A percentile compares a stretch with the other conserved stretches of the same genome.
Conservation (phyloP, 2,888 invertebrate genomes). For the Oegoconia quadripuncta region DNA sequence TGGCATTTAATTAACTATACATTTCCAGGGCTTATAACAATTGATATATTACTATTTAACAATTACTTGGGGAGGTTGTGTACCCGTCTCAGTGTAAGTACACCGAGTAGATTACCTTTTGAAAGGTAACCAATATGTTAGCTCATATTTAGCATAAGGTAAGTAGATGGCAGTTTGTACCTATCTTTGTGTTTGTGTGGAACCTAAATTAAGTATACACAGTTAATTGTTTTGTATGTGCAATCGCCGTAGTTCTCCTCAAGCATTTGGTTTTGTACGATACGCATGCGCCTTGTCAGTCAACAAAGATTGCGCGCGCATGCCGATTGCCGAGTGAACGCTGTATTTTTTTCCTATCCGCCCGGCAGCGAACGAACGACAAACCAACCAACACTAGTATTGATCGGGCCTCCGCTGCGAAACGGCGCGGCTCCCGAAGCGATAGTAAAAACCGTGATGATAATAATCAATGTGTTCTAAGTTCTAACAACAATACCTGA, state of each 20-base stretch:
- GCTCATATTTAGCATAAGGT: too few relatives aligned
- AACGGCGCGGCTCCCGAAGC: constrained; percentile 44
- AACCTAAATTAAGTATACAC: background rate
- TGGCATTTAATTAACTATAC: too few relatives aligned
- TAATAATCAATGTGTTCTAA: constrained; percentile 23
- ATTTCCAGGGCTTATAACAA: too few relatives aligned
- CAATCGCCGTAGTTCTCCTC: too few relatives aligned
- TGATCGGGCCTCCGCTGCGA: constrained; percentile 68
- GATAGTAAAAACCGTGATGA: constrained; percentile 31
- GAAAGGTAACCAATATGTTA: too few relatives aligned
- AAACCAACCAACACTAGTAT: constrained; percentile 48
- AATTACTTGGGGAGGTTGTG: too few relatives aligned
- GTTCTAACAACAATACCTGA: background rate
- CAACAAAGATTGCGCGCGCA: constrained; percentile 73
- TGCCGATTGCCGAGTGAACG: constrained; percentile 46
- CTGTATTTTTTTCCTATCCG: constrained; percentile 59
- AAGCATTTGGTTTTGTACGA: background rate
- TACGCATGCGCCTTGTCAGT: constrained; percentile 62
- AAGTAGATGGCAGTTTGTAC: too few relatives aligned
- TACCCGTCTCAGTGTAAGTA: too few relatives aligned
- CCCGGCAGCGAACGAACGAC: constrained; percentile 46
- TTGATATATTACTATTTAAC: too few relatives aligned
- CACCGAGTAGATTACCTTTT: too few relatives aligned
- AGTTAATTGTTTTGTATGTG: background rate
- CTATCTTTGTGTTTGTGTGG: too few relatives aligned